phyloP scores from a whole-genome alignment of 1,140 invertebrate species.

The Melipona quadrifasciata region DNA sequence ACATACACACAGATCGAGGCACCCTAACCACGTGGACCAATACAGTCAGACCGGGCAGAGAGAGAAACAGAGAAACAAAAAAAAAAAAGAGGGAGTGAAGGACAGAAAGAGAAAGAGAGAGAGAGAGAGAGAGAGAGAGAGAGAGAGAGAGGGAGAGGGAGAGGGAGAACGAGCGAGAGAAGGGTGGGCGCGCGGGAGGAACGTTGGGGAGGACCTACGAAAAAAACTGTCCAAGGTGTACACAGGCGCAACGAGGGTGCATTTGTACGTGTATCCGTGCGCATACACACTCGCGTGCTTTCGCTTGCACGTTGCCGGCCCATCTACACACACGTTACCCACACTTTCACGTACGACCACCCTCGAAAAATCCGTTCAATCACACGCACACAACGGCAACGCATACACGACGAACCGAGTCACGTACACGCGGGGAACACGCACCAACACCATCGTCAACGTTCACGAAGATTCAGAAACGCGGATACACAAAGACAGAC shows the following conservation, averaged over 20 bases:
- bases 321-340: no score
- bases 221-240: constrained; percentile 66
- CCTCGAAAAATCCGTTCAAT: constrained; percentile 68
- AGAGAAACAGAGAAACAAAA: not conserved
- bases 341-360: constrained; percentile 43
- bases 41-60: constrained; percentile 20
- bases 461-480: constrained; percentile 64
- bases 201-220: not conserved
- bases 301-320: not conserved
- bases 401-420: constrained; percentile 15
- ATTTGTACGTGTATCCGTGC: constrained; percentile 6
- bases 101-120: no score
- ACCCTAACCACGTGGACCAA: constrained; percentile 58
- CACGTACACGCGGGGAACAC: constrained; percentile 30
- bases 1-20: not conserved
- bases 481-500: constrained; percentile 66
- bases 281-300: constrained; percentile 22
- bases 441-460: constrained; percentile 35
- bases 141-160: no score
- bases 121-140: not conserved
- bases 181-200: not conserved
- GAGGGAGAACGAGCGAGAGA: no score
- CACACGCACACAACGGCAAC: constrained; percentile 36
- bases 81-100: not conserved
- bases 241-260: constrained; percentile 28